Conservation (phyloP, 2,888 invertebrate species). For the Bibio marci region DNA sequence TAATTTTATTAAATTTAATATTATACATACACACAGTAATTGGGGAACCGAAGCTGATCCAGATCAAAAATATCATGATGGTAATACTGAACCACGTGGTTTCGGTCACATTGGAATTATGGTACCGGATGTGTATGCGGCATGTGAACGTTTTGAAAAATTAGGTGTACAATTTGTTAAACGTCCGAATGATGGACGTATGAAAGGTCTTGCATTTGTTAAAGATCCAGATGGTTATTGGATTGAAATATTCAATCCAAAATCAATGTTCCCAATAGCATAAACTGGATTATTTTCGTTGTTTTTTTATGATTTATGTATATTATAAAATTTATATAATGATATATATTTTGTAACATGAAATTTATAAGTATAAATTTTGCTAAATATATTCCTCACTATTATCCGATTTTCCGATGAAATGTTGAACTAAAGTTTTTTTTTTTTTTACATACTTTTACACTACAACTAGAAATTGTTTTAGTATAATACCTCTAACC, state of each 20-base stretch:
- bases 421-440: no score
- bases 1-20: conserved; percentile 4
- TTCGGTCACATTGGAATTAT: conserved; percentile 86
- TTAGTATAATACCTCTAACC: no score
- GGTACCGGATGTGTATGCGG: conserved; percentile 76
- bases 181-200: conserved; percentile 76
- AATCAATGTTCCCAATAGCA: conserved; percentile 14
- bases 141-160: conserved; percentile 71
- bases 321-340: no score
- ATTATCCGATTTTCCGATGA: no score
- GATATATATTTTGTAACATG: no score
- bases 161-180: conserved; percentile 79
- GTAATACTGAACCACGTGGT: conserved; percentile 77
- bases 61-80: conserved; percentile 68
- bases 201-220: conserved; percentile 89
- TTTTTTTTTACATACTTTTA: no score
- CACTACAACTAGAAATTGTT: no score
- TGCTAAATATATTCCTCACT: no score
- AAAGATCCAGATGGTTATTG: conserved; percentile 94
- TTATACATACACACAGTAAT: conserved; percentile 40
- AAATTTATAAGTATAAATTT: no score
- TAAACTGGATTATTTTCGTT: no score
- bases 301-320: no score
- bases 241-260: conserved; percentile 71
- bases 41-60: conserved; percentile 85